These are phyloP conservation scores for Rhinopomastus cyanomelas DNA, from an alignment of 2,113 vertebrate genomes.

Conservation along the genomic window DNA sequence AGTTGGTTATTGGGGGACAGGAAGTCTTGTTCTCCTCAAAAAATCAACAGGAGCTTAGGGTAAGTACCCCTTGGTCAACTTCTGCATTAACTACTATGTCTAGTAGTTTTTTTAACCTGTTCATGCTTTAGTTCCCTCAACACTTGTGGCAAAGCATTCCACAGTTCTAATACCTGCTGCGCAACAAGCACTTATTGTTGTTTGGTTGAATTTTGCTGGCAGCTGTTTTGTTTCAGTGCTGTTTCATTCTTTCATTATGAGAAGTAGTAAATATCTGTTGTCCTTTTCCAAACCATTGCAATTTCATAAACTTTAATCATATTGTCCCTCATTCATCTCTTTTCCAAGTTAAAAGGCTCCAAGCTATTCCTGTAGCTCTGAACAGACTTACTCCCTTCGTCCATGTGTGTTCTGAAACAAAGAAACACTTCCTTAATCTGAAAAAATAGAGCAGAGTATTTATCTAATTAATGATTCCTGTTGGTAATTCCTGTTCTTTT, in stretches of 20 bases:
- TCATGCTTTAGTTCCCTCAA: neutral
- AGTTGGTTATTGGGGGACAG: neutral
- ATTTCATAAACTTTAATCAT: neutral
- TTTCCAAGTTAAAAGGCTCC: constrained; percentile 1
- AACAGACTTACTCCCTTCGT: neutral
- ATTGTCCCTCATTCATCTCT: neutral
- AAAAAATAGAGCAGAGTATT: neutral
- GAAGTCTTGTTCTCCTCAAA: neutral
- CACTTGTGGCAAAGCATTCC: neutral
- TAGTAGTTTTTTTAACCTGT: neutral
- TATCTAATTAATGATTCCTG: neutral
- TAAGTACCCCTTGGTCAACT: neutral
- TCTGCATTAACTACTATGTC: neutral
- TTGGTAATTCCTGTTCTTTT: neutral
- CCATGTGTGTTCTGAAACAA: neutral
- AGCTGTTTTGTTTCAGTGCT: neutral
- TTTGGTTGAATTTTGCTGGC: neutral
- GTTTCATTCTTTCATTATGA: neutral
- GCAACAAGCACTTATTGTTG: neutral
- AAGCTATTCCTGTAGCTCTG: neutral
- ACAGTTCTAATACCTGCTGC: neutral
- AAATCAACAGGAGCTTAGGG: neutral
- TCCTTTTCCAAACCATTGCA: neutral
- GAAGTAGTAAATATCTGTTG: neutral
- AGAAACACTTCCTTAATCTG: neutral